Evolutionary conservation across 2,113 vertebrate species (phyloP).

Genomic region (Aythya baeri): DNA sequence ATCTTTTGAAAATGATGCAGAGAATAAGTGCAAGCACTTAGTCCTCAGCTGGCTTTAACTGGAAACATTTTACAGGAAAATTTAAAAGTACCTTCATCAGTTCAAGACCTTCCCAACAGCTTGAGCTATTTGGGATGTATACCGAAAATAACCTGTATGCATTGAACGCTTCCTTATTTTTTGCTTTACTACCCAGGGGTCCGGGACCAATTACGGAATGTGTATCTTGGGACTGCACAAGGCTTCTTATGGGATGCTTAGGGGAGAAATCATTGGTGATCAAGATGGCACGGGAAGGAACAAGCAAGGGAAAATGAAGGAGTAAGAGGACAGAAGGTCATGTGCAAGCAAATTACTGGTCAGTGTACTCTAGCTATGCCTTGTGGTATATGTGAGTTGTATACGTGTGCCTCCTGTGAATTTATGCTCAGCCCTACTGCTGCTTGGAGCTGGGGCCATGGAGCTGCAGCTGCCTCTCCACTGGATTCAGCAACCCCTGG

Average conservation of each 20-base stretch:
- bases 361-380: background rate
- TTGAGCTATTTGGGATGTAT: accelerated
- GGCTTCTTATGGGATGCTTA: background rate
- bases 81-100: background rate
- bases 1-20: background rate
- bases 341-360: background rate
- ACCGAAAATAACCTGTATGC: background rate
- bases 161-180: background rate
- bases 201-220: too few relatives aligned
- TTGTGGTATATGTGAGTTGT: background rate
- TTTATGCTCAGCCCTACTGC: accelerated
- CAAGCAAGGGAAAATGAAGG: background rate
- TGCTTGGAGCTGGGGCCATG: background rate
- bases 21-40: background rate
- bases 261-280: background rate
- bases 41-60: background rate
- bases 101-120: background rate
- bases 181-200: background rate
- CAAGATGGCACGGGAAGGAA: accelerated
- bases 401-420: background rate
- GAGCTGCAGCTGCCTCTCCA: background rate
- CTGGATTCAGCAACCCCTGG: background rate
- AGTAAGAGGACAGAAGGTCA: background rate
- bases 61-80: background rate
- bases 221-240: background rate